A percentile compares a stretch with the other conserved stretches of the same genome.
Conservation (phyloP, 1,140 invertebrate genomes). For the Conus ventricosus region DNA sequence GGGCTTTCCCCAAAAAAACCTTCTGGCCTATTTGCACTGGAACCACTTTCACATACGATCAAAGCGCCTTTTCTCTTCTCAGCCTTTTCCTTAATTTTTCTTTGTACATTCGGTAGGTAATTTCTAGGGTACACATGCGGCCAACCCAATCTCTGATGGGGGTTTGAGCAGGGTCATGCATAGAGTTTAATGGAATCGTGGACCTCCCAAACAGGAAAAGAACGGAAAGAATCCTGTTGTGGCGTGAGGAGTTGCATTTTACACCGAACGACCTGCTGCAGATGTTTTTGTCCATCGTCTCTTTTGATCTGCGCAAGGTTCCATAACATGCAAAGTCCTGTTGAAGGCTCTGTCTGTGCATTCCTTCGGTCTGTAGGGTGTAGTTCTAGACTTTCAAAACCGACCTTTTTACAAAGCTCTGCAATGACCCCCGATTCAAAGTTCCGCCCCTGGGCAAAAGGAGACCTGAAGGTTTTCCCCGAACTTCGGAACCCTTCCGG, state of each 20-base stretch:
- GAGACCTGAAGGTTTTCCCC: constrained; percentile 41
- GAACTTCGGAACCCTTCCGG: constrained; percentile 43
- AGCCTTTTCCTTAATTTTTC: too few relatives aligned
- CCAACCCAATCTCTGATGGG: too few relatives aligned
- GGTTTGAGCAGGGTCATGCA: neutral
- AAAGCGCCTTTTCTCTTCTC: too few relatives aligned
- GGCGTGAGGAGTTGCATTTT: neutral
- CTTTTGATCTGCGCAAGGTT: constrained; percentile 38
- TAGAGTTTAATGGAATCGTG: neutral
- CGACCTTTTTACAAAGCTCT: too few relatives aligned
- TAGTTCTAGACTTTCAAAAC: too few relatives aligned
- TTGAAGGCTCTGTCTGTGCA: too few relatives aligned
- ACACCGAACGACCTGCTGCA: too few relatives aligned
- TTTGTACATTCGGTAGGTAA: neutral
- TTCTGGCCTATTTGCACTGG: constrained; percentile 11
- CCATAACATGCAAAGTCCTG: constrained; percentile 10
- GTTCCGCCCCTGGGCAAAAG: constrained; percentile 29
- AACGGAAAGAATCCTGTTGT: neutral
- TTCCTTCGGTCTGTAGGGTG: neutral
- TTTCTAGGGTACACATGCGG: too few relatives aligned
- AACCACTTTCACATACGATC: too few relatives aligned
- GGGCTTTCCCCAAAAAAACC: too few relatives aligned
- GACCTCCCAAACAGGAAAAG: constrained; percentile 3
- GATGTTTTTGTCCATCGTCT: constrained; percentile 37
- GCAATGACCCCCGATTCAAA: constrained; percentile 28